Conservation (phyloP, 2,888 invertebrate species). For the Lypha dubia region DNA sequence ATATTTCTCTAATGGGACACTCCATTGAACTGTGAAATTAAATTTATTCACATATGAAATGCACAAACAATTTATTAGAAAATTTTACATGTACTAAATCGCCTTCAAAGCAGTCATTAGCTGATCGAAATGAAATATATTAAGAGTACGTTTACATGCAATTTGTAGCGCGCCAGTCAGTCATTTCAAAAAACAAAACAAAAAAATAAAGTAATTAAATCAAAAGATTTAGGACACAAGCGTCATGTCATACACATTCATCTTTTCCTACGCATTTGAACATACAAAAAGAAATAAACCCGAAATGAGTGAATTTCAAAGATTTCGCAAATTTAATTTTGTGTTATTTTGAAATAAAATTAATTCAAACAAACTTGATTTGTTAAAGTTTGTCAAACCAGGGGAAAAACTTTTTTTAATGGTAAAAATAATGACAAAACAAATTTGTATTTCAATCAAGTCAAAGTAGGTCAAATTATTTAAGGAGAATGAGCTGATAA, state of each 20-base stretch:
- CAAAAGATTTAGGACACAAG: conserved; percentile 65
- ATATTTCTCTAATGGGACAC: background rate
- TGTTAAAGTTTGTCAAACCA: background rate
- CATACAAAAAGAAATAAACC: no score
- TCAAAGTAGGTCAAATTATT: background rate
- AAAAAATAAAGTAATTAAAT: conserved; percentile 54
- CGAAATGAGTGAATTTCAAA: background rate
- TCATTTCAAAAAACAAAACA: no score
- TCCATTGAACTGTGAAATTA: background rate
- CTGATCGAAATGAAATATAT: background rate
- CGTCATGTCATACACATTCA: conserved; percentile 20
- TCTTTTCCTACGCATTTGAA: conserved; percentile 39
- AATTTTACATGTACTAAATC: background rate
- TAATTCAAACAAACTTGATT: conserved; percentile 39
- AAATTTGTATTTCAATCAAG: no score
- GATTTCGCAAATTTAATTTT: conserved; percentile 22
- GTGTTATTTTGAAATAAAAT: conserved; percentile 23
- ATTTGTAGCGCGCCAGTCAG: background rate
- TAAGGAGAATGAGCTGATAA: background rate
- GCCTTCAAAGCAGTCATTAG: background rate
- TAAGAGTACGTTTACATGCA: conserved; percentile 18
- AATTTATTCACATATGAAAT: conserved; percentile 9
- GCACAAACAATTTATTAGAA: background rate
- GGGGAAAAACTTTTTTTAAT: background rate
- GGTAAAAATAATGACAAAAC: no score